Evolutionary conservation across 2,797 vertebrate species (phyloP).

Genomic region (Melopsittacus undulatus): DNA sequence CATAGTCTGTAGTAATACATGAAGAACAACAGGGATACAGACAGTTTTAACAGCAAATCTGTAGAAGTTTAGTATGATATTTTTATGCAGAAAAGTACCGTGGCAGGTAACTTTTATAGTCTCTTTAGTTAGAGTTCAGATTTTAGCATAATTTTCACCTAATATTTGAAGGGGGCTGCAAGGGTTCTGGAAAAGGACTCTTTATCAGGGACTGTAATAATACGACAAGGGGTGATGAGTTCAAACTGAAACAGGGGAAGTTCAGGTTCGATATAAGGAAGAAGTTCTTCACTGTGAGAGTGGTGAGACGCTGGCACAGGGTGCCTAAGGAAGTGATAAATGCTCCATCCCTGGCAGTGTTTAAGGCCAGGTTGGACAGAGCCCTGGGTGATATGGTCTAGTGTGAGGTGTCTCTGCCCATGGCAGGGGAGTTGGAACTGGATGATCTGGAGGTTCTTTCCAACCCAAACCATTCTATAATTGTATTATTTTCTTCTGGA

Average conservation of each 20-base stretch:
- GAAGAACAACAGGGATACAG: neutral
- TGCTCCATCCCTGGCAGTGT: neutral
- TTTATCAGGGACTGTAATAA: neutral
- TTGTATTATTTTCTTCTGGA: neutral
- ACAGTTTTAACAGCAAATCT: neutral
- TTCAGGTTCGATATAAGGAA: neutral
- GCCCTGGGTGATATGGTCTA: neutral
- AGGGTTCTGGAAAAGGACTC: neutral
- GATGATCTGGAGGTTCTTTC: neutral
- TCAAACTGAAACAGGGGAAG: neutral
- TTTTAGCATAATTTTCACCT: neutral
- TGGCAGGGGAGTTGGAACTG: neutral
- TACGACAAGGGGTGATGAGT: neutral
- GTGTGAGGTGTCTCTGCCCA: neutral
- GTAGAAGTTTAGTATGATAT: neutral
- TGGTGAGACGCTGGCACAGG: neutral
- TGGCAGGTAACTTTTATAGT: neutral
- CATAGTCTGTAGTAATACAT: neutral
- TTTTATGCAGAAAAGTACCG: neutral
- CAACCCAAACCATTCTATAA: neutral
- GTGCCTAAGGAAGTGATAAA: neutral
- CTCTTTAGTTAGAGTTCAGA: neutral
- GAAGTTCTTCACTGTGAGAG: neutral
- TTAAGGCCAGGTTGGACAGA: neutral
- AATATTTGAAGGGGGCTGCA: neutral